phyloP scores from a whole-genome alignment of 1,140 invertebrate genomes.

The Camponotus pennsylvanicus region DNA sequence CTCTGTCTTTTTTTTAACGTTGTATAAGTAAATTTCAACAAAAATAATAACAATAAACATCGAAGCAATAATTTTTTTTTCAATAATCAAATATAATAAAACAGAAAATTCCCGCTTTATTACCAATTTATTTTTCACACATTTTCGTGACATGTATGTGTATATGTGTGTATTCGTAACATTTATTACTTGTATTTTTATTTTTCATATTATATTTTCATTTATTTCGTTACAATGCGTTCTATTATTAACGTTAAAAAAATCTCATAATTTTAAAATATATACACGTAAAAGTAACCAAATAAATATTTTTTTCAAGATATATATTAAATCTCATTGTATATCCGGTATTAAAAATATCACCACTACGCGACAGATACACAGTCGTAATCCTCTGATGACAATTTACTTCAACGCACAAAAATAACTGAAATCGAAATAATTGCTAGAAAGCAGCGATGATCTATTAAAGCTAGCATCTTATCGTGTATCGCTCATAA shows the following conservation, averaged over 20 bases:
- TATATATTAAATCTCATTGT: too few species aligned
- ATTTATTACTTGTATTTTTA: too few species aligned
- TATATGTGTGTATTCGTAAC: too few species aligned
- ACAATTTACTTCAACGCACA: conserved; percentile 1
- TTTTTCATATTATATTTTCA: too few species aligned
- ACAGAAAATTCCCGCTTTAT: conserved; percentile 14
- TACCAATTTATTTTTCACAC: background rate
- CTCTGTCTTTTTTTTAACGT: too few species aligned
- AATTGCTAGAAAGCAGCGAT: conserved; percentile 11
- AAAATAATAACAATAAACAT: background rate
- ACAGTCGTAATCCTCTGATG: background rate
- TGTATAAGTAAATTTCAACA: background rate
- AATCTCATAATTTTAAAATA: too few species aligned
- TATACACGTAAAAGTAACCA: too few species aligned
- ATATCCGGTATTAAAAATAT: background rate
- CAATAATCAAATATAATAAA: conserved; percentile 6
- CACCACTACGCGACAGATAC: background rate
- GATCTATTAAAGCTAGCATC: conserved; percentile 44
- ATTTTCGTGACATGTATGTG: too few species aligned
- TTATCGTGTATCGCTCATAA: conserved; percentile 59
- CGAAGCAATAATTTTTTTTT: background rate
- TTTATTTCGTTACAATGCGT: background rate
- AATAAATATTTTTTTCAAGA: too few species aligned
- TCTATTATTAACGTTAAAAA: too few species aligned
- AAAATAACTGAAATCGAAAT: conserved; percentile 39